Percentiles rank a stretch among this genome's conserved stretches.
Conservation (phyloP, 92 coral and sea anemone species). For the Porites evermanni region DNA sequence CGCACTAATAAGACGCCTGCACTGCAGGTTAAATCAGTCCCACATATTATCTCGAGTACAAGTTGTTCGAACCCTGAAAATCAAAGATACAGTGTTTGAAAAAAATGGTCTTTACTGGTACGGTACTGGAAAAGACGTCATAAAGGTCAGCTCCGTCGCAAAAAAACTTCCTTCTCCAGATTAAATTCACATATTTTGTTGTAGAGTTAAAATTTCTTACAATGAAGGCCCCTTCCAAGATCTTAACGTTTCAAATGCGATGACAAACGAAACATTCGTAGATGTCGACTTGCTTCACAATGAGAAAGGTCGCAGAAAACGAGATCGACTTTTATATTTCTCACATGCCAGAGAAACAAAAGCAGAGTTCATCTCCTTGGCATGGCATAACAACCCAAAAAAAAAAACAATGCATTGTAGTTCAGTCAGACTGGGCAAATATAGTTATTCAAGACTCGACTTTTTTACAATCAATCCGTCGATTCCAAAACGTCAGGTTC, state of each 20-base stretch:
- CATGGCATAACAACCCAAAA: background rate
- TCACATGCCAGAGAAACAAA: constrained; percentile 6
- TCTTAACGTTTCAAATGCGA: constrained; percentile 4
- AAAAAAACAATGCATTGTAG: constrained; percentile 8
- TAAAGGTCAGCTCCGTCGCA: background rate
- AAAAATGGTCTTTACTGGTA: background rate
- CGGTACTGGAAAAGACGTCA: background rate
- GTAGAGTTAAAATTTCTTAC: background rate
- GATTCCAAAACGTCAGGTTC: background rate
- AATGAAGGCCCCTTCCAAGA: constrained; percentile 9
- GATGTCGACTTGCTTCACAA: background rate
- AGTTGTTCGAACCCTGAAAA: background rate
- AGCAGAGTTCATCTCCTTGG: background rate
- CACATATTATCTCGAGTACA: too few species aligned
- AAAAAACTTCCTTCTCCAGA: background rate
- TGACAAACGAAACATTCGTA: background rate
- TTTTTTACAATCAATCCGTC: background rate
- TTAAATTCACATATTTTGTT: constrained; percentile 4
- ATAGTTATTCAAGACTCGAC: background rate
- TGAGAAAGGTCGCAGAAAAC: background rate
- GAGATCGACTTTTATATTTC: background rate
- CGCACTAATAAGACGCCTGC: too few species aligned
- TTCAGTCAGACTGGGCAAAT: background rate
- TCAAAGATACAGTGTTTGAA: background rate
- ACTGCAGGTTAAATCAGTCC: too few species aligned